Evolutionary conservation across 2,888 invertebrate genomes (phyloP).

Genomic region (Scaeva pyrastri): DNA sequence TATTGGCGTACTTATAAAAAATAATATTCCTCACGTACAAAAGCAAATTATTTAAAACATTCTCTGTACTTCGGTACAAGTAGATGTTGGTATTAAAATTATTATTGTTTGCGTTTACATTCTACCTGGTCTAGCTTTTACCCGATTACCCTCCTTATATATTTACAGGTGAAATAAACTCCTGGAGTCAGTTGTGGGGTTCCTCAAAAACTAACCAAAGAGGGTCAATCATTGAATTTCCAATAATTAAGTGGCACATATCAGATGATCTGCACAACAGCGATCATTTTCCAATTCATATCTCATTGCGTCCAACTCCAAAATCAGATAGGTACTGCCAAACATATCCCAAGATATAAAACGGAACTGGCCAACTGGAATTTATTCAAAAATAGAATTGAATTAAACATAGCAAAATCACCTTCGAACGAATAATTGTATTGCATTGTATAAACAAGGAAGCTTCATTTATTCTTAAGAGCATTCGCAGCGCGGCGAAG

Average conservation of each 20-base stretch:
- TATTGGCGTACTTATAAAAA: background rate
- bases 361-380: constrained; percentile 11
- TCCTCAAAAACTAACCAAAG: background rate
- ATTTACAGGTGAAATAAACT: background rate
- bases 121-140: background rate
- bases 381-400: constrained; percentile 1
- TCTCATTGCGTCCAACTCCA: background rate
- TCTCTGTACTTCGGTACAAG: no score
- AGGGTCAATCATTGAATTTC: no score
- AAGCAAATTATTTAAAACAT: no score
- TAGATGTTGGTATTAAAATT: no score
- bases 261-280: no score
- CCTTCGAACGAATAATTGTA: no score
- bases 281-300: background rate
- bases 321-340: background rate
- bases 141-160: background rate
- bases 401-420: background rate
- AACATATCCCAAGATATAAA: constrained; percentile 26
- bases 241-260: no score
- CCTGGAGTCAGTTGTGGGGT: background rate
- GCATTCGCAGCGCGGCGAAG: no score
- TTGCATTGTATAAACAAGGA: no score
- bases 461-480: no score
- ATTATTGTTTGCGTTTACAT: background rate
- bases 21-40: no score